These are phyloP conservation scores for Cerceris ruficornis DNA, from an alignment of 2,888 invertebrate species.

Conservation along the genomic window DNA sequence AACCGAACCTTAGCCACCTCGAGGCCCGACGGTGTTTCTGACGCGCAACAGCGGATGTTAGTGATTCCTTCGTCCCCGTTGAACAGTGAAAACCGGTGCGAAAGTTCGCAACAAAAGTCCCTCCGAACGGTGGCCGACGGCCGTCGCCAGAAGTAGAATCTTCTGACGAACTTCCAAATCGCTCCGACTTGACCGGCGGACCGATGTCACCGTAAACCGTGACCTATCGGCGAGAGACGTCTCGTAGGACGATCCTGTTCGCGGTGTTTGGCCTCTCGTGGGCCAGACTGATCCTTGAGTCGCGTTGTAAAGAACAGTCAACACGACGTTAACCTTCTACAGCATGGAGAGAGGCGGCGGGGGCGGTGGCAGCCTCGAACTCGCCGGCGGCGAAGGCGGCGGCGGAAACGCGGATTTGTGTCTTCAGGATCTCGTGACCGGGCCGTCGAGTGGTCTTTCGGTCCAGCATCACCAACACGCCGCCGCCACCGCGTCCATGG, in stretches of 20 bases:
- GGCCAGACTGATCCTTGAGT: constrained; percentile 73
- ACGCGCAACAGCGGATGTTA: neutral
- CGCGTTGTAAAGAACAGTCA: constrained; percentile 73
- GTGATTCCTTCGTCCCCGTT: neutral
- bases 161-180: neutral
- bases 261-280: constrained; percentile 71
- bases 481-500: constrained; percentile 83
- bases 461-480: constrained; percentile 83
- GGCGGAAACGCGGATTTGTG: constrained; percentile 86
- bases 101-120: neutral
- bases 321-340: constrained; percentile 83
- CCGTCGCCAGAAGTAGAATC: constrained; percentile 39
- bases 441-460: constrained; percentile 83
- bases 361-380: constrained; percentile 81
- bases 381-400: constrained; percentile 72
- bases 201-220: constrained; percentile 46
- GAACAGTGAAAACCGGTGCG: neutral
- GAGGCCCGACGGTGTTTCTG: neutral
- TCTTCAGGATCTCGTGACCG: constrained; percentile 88
- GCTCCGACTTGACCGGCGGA: neutral
- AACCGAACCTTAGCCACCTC: no score
- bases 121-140: constrained; percentile 34
- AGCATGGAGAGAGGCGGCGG: constrained; percentile 81
- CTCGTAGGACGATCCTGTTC: constrained; percentile 23
- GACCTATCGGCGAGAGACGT: constrained; percentile 6